A percentile compares a stretch with the other conserved stretches of the same genome.
phyloP scores from a whole-genome alignment of 1,140 invertebrate genomes.

The Lysiphlebus fabarum region DNA sequence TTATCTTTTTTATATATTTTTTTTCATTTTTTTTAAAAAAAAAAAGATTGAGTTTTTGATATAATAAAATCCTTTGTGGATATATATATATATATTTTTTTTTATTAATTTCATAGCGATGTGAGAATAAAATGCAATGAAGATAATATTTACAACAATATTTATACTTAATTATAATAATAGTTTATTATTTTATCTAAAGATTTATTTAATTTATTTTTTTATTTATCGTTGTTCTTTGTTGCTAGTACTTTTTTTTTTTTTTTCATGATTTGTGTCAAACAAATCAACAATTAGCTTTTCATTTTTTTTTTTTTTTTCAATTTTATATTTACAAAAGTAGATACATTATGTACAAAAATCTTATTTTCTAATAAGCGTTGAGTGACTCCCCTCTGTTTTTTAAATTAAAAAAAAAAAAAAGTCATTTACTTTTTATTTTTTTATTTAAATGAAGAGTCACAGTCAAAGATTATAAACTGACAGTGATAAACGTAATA shows the following conservation, averaged over 20 bases:
- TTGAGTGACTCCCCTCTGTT: constrained; percentile 41
- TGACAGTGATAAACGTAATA: too few relatives aligned
- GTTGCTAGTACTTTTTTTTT: constrained; percentile 8
- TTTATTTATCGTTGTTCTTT: not conserved
- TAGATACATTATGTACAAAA: constrained; percentile 52
- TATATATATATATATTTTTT: too few relatives aligned
- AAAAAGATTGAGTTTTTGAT: too few relatives aligned
- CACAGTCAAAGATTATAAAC: too few relatives aligned
- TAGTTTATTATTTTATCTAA: too few relatives aligned
- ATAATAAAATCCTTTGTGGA: too few relatives aligned
- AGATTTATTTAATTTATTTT: too few relatives aligned
- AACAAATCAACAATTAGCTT: constrained; percentile 12
- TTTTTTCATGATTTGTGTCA: constrained; percentile 24
- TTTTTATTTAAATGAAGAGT: not conserved
- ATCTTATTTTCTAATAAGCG: constrained; percentile 54
- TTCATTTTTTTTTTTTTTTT: constrained; percentile 17
- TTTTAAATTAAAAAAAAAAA: constrained; percentile 3
- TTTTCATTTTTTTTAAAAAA: too few relatives aligned
- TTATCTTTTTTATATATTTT: too few relatives aligned
- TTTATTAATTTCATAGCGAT: too few relatives aligned
- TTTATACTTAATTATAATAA: not conserved
- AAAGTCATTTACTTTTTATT: not conserved
- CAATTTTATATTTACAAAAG: constrained; percentile 47
- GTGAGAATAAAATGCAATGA: constrained; percentile 20
- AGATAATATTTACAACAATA: constrained; percentile 21